Evolutionary conservation across 2,797 vertebrate genomes (phyloP), one percentile per base, ranked within the genome.

Genomic region (Gouania willdenowi): DNA sequence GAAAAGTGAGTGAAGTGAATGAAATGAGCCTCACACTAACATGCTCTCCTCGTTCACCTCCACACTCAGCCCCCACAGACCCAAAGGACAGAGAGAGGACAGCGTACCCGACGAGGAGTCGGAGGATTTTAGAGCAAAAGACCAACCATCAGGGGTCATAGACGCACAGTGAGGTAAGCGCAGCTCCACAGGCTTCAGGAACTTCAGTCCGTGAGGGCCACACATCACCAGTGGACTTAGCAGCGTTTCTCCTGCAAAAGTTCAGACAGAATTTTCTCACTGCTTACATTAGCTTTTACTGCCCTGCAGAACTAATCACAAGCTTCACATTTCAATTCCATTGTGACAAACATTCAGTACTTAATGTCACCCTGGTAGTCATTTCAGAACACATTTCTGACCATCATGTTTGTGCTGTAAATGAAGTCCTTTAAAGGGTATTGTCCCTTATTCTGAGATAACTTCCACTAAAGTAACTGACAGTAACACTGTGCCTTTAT

Each of bases 41-140:
- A 74, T 32, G 30, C 11, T 37, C 22, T 63, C 25, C 29, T 53
- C 50, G 47, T 42, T 56, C 55, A 77, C 41, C 58, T 71, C 23
- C 34, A 67, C 49, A 66, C 56, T 34, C 58, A 62, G 47, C 71
- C 74, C 68, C 73, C 59, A 86, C 89, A 91, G 81, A 75, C 91
- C 91, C 90, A 89, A 89, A 89, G 92, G 87, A 92, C 91, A 93
- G 85, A 93, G 91, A 91, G 92, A 93, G 91, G 89, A 93, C 91
- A 93, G 94, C 95, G 73, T 99, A 99, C 97, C 97, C 94, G 95
- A 98, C 92, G 94, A 98, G 92, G 95, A 97, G 94, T 98, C 95
- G 90, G 97, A 99, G 91, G 95, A 99, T 97, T 98, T 98, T 94
- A 99, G 96, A 98, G 95, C 97, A 97, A 99, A 99, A 98, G 97